Conservation (phyloP, 1,140 invertebrate genomes). For the Melipona quadrifasciata region DNA sequence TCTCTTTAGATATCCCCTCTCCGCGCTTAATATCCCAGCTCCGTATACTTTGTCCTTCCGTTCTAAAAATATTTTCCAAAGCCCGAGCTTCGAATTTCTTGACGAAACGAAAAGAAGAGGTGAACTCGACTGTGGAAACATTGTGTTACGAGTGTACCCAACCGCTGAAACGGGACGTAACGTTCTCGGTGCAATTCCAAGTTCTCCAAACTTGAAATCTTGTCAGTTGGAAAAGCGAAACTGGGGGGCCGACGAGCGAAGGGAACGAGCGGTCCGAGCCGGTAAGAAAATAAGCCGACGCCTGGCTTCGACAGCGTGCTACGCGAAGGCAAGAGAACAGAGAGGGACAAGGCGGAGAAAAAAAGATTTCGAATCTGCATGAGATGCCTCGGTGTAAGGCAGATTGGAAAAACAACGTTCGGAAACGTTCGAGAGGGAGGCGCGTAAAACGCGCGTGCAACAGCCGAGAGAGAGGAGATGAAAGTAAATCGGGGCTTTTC, state of each 20-base stretch:
- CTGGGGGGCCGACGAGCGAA: background rate
- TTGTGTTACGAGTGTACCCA: background rate
- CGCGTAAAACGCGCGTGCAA: constrained; percentile 16
- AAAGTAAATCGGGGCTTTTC: constrained; percentile 19
- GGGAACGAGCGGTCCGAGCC: constrained; percentile 5
- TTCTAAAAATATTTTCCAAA: too few relatives aligned
- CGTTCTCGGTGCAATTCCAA: background rate
- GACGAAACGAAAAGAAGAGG: background rate
- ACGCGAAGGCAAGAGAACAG: background rate
- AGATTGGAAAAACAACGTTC: constrained; percentile 67
- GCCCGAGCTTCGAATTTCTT: too few relatives aligned
- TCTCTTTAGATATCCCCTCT: too few relatives aligned
- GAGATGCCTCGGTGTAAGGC: constrained; percentile 38
- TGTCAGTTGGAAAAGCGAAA: background rate
- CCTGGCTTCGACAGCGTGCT: constrained; percentile 16
- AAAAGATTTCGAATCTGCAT: constrained; percentile 55
- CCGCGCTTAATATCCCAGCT: too few relatives aligned
- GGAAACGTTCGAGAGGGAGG: constrained; percentile 13
- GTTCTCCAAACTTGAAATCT: constrained; percentile 19
- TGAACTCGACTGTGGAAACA: too few relatives aligned
- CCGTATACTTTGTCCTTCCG: background rate
- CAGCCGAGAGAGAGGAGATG: background rate
- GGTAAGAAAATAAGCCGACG: constrained; percentile 52
- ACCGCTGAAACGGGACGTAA: background rate
- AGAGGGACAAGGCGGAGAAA: background rate